Evolutionary conservation across 2,113 vertebrate genomes (phyloP).

Genomic region (Nettapus auritus): DNA sequence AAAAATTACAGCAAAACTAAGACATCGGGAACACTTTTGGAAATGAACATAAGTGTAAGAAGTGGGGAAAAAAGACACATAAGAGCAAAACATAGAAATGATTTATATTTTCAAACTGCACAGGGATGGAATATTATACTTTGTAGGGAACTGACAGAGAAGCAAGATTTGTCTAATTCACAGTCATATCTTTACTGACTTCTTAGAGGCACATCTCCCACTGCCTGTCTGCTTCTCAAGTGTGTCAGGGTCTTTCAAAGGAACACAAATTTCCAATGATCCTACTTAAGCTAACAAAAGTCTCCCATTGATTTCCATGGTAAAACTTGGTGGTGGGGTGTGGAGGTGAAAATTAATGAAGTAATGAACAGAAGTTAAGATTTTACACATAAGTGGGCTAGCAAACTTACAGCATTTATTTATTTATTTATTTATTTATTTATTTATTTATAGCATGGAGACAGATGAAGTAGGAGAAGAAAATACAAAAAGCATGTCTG

Average conservation of each 20-base stretch:
- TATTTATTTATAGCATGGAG: not conserved
- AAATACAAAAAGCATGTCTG: not conserved
- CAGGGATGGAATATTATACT: not conserved
- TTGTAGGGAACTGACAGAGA: not conserved
- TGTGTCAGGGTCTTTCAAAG: not conserved
- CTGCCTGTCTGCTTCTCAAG: not conserved
- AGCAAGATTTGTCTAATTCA: not conserved
- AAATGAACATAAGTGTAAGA: not conserved
- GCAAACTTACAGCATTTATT: not conserved
- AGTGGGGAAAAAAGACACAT: not conserved
- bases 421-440: not conserved
- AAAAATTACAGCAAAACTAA: not conserved
- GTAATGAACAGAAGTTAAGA: not conserved
- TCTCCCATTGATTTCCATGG: not conserved
- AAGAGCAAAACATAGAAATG: not conserved
- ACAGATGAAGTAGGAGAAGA: not conserved
- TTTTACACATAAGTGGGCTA: accelerated
- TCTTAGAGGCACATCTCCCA: not conserved
- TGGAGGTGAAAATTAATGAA: not conserved
- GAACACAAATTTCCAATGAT: not conserved
- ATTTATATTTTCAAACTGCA: not conserved
- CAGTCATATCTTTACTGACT: not conserved
- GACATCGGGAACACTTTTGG: not conserved
- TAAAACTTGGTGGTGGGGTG: accelerated
- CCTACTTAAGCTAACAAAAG: not conserved